Conservation (phyloP, 2,888 invertebrate species). For the Scelioninae gen. 1 region DNA sequence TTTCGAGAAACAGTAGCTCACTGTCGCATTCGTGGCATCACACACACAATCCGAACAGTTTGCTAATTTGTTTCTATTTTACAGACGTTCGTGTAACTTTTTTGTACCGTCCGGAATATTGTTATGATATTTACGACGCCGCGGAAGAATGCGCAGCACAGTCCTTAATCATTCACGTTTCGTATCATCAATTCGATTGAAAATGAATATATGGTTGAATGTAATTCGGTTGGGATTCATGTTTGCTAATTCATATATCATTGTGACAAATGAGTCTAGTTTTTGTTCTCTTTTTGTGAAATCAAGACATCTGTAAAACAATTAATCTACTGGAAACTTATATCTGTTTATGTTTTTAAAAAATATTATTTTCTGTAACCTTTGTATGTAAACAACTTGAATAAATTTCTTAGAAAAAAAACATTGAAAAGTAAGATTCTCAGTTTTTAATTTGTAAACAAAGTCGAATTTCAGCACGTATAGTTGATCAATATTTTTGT, state of each 20-base stretch:
- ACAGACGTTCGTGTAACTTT: constrained; percentile 7
- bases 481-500: too few relatives aligned
- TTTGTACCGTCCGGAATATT: constrained; percentile 34
- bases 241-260: not conserved
- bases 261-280: not conserved
- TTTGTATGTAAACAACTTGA: too few relatives aligned
- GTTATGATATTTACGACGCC: constrained; percentile 41
- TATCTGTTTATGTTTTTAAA: too few relatives aligned
- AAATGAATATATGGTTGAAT: constrained; percentile 8
- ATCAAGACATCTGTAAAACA: too few relatives aligned
- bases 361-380: too few relatives aligned
- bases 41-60: constrained; percentile 46
- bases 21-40: constrained; percentile 43
- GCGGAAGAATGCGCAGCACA: constrained; percentile 20
- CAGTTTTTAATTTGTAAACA: too few relatives aligned
- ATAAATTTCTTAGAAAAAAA: too few relatives aligned
- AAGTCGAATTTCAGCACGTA: too few relatives aligned
- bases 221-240: not conserved
- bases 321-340: too few relatives aligned
- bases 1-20: constrained; percentile 57
- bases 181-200: constrained; percentile 29
- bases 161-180: constrained; percentile 28
- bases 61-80: constrained; percentile 61
- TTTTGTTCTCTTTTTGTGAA: not conserved
- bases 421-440: too few relatives aligned